A percentile compares a stretch with the other conserved stretches of the same genome.
Conservation (phyloP, 2,888 invertebrate genomes). For the Macropis europaea region DNA sequence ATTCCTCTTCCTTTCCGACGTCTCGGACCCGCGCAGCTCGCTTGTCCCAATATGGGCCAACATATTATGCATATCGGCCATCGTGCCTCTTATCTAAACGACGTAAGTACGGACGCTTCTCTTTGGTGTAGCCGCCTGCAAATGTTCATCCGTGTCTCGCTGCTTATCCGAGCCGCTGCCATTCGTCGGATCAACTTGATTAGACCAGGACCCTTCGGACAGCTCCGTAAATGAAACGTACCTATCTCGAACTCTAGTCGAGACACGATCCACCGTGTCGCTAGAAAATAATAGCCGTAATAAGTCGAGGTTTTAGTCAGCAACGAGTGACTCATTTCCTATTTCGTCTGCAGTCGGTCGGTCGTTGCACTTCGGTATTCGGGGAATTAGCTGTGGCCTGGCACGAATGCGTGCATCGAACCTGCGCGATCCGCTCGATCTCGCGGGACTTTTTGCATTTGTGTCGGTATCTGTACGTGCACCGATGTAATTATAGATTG, state of each 20-base stretch:
- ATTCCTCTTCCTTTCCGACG: slow-evolving; percentile 49
- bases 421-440: slow-evolving; percentile 24
- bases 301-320: slow-evolving; percentile 22
- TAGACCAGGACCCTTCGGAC: slow-evolving; percentile 48
- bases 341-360: neutral
- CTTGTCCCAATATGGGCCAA: slow-evolving; percentile 70
- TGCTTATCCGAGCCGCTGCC: slow-evolving; percentile 46
- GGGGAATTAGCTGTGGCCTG: slow-evolving; percentile 5
- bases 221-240: slow-evolving; percentile 47
- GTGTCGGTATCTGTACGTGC: slow-evolving; percentile 47
- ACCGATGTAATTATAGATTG: slow-evolving; percentile 77
- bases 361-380: slow-evolving; percentile 35
- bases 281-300: slow-evolving; percentile 29
- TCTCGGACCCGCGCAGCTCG: slow-evolving; percentile 43
- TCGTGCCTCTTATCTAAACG: slow-evolving; percentile 70
- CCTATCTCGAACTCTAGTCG: slow-evolving; percentile 26
- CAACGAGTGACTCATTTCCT: neutral
- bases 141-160: slow-evolving; percentile 61
- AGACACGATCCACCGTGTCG: slow-evolving; percentile 18
- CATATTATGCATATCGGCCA: slow-evolving; percentile 69
- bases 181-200: slow-evolving; percentile 60
- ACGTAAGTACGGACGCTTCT: slow-evolving; percentile 61
- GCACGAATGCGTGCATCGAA: slow-evolving; percentile 45
- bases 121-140: slow-evolving; percentile 66
- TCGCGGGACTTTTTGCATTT: slow-evolving; percentile 1